Base-by-base conservation (phyloP, 2,797 vertebrate genomes). In the Microcaecilia unicolor region DNA sequence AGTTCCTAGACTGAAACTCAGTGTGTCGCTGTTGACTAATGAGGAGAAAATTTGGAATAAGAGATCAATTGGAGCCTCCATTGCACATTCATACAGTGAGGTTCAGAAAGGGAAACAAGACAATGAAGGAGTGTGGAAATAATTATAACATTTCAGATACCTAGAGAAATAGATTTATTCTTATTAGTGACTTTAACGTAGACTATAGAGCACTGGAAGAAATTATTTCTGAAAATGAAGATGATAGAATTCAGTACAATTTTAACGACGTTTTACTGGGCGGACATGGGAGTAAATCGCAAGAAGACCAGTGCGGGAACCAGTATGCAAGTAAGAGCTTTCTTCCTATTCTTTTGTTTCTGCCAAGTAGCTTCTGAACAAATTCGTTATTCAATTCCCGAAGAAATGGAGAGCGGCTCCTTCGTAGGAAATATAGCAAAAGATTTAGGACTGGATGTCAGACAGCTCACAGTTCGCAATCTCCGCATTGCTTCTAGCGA, bases 361-460 rank as follows among this genome's bases (percentile, higher is more conserved):
- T 18, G 9, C 26, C 23, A 13, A 20, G n/a, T 8, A 6, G n/a
- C 6, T 14, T 30, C 10, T 15, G 64, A 49, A 3, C 66, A 72
- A 36, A 34, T 59, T 38, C 64, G 61, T 6, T 73, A 68, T 15
- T 54, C 57, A 23, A 45, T 70, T 19, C 42, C 52, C 6, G 70
- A 73, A 48, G 67, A 73, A 32, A 27, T 64, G 3, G 60, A 56
- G 14, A 38, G 41, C 16, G 59, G 67, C 19, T 61, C 53, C 10
- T 18, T 55, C 40, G 51, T 73, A 25, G 70, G 70, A 28, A 67
- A 67, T 46, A 30, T 69, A 27, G 65, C 59, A 8, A 67, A 61
- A 31, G 67, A 74, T 46, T 31, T 71, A 4, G 48, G 53, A 22
- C 37, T 74, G 27, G 53, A 45, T 26, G 13, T 52, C 5, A 20